Evolutionary conservation across 2,797 vertebrate genomes (phyloP).

Genomic region (Potorous gilbertii): DNA sequence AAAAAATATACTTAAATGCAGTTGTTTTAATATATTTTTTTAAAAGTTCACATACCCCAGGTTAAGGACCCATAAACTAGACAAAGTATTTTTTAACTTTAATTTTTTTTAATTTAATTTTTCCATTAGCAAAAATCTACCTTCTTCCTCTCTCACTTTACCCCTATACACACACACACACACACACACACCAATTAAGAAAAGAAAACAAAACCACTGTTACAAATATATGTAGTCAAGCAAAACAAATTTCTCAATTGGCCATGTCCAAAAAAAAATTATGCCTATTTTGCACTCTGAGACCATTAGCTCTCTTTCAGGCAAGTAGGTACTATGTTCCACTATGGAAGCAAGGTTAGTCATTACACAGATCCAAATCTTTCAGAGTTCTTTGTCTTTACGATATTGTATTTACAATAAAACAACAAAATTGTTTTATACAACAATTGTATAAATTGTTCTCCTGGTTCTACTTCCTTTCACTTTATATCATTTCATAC

Average conservation of each 20-base stretch:
- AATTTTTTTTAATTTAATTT: background rate
- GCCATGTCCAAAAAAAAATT: background rate
- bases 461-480: background rate
- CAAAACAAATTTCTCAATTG: background rate
- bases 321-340: background rate
- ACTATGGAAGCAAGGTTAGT: background rate
- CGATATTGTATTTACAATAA: background rate
- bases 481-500: background rate
- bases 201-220: background rate
- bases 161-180: background rate
- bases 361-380: background rate
- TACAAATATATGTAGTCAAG: background rate
- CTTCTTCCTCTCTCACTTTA: background rate
- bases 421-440: too few species aligned
- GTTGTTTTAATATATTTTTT: background rate
- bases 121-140: background rate
- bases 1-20: background rate
- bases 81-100: background rate
- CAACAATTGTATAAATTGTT: background rate
- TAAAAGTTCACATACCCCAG: background rate
- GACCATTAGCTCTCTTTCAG: background rate
- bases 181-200: background rate
- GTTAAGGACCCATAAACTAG: background rate
- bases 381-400: background rate
- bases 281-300: background rate